Evolutionary conservation across 2,797 vertebrate genomes (phyloP).

Genomic region (Coranthus polyacanthus): DNA sequence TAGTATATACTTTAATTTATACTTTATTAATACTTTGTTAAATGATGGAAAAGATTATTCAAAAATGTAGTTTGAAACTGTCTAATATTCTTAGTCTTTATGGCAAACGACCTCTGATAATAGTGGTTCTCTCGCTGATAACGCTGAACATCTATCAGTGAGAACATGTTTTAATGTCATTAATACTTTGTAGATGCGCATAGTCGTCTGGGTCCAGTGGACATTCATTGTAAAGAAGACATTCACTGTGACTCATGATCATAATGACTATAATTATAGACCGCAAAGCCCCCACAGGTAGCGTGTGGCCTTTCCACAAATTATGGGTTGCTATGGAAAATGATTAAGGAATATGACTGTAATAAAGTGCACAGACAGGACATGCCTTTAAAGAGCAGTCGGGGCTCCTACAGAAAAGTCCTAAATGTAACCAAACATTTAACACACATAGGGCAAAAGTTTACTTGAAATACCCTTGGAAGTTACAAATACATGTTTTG

Average conservation of each 20-base stretch:
- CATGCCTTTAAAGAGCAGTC: constrained; percentile 24
- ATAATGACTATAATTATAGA: constrained; percentile 74
- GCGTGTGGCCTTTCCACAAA: constrained; percentile 63
- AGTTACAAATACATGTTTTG: constrained; percentile 54
- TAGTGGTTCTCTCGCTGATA: constrained; percentile 27
- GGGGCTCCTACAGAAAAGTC: constrained; percentile 31
- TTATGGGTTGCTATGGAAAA: constrained; percentile 63
- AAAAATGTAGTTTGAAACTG: constrained; percentile 9
- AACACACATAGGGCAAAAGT: constrained; percentile 25
- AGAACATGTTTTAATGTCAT: constrained; percentile 54
- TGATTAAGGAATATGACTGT: constrained; percentile 63
- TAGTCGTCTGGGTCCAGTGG: constrained; percentile 46
- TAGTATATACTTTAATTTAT: too few relatives aligned
- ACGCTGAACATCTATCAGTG: constrained; percentile 33
- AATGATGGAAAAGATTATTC: constrained; percentile 31
- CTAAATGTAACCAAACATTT: constrained; percentile 37
- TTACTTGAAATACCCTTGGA: constrained; percentile 63
- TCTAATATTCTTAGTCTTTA: constrained; percentile 46
- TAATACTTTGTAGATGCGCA: constrained; percentile 58
- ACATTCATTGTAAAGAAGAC: constrained; percentile 59
- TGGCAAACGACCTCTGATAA: constrained; percentile 38
- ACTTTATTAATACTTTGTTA: too few relatives aligned
- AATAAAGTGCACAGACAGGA: constrained; percentile 55
- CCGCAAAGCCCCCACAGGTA: constrained; percentile 53
- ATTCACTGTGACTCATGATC: constrained; percentile 66